Base-by-base conservation (phyloP, 2,797 vertebrate species). In the Dromococcyx pavoninus region DNA sequence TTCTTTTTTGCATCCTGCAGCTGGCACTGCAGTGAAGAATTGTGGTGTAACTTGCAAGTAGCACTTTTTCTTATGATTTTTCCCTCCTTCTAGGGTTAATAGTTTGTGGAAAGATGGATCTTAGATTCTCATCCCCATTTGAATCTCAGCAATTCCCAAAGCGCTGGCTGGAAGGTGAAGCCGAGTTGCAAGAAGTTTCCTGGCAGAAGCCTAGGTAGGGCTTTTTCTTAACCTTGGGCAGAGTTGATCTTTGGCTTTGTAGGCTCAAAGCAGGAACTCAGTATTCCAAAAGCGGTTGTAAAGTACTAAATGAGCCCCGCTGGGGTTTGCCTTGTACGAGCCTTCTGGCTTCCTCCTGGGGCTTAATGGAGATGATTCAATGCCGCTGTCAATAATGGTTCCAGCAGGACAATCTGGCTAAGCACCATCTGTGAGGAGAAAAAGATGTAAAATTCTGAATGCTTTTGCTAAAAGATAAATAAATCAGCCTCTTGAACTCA, bases 381-480 rank as follows among this genome's bases (percentile, higher is more conserved):
- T 73, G 79, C 50, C n/a, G 11, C 39, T 77, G 56, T 78, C 87
- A 91, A 21, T 81, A 91, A 80, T 35, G 62, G 76, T 78, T 96
- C 88, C 89, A 93, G 85, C 50, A 93, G 76, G 89, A 86, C 73
- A 84, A 61, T 65, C 79, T 86, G 79, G 33, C 39, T 90, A 73
- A 74, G 66, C 73, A 93, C 56, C 89, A 92, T 86, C 82, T 94
- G 83, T 84, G 89, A 85, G 46, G 78, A 91, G 71, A 56, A 76
- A 91, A 88, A 89, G 33, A 90, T 85, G 41, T 64, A 64, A 86
- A 30, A 78, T 91, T 86, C 67, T 86, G 70, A 84, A 93, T 67
- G 61, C 79, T 89, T 91, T 70, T 66, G 70, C 73, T 89, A 72
- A 88, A 91, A 86, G 41, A 89, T 46, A 86, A 89, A 91, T 89